Conservation (phyloP, 2,113 vertebrate species). For the Noturus placidus region DNA sequence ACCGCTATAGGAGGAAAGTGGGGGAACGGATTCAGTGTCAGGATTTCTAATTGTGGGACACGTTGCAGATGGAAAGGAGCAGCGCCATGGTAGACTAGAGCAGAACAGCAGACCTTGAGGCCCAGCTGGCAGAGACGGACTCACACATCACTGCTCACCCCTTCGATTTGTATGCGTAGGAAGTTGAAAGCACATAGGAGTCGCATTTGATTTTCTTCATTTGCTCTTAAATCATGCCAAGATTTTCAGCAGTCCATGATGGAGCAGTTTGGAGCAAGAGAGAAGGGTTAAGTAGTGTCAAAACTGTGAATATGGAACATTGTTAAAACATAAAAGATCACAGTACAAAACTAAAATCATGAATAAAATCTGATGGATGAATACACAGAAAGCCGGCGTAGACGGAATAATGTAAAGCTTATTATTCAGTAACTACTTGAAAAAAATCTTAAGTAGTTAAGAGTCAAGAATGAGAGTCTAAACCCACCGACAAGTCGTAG, state of each 20-base stretch:
- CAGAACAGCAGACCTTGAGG: constrained; percentile 46
- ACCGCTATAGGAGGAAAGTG: constrained; percentile 3
- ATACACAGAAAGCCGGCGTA: not conserved
- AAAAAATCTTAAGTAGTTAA: not conserved
- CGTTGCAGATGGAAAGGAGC: constrained; percentile 48
- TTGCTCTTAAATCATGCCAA: constrained; percentile 28
- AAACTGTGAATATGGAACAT: not conserved
- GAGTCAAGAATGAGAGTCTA: not conserved
- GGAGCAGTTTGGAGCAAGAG: not conserved
- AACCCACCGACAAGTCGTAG: not conserved
- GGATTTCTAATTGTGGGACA: constrained; percentile 51
- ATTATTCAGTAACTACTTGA: not conserved
- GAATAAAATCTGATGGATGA: not conserved
- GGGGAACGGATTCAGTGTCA: constrained; percentile 17
- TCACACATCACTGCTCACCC: constrained; percentile 43
- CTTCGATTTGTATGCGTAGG: constrained; percentile 30
- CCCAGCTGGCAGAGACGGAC: constrained; percentile 29
- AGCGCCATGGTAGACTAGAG: constrained; percentile 49
- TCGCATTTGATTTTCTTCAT: constrained; percentile 23
- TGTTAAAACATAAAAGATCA: not conserved
- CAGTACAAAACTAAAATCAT: not conserved
- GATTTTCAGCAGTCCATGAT: not conserved
- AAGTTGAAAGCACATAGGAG: constrained; percentile 30
- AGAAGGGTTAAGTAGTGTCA: not conserved
- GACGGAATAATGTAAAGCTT: not conserved